A percentile compares a stretch with the other conserved stretches of the same genome.
Conservation (phyloP, 1,140 invertebrate genomes). For the Probaryconus sp. region DNA sequence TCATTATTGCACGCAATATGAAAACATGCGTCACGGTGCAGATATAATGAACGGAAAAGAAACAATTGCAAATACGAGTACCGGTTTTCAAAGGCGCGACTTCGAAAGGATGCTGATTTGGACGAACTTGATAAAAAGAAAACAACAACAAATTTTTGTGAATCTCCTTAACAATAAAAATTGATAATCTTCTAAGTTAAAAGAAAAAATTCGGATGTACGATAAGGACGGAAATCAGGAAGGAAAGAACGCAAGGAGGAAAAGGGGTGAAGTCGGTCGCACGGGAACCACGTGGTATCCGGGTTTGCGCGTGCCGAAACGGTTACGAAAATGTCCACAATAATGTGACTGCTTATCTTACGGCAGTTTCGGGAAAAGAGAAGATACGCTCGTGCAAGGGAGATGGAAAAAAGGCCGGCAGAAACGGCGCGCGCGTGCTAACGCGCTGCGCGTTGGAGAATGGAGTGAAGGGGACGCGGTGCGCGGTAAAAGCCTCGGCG, state of each 20-base stretch:
- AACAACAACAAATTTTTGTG: no score
- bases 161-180: no score
- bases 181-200: no score
- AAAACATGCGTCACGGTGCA: constrained; percentile 3
- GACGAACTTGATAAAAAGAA: no score
- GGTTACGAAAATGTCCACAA: constrained; percentile 43
- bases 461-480: constrained; percentile 39
- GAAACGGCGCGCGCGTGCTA: constrained; percentile 48
- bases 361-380: constrained; percentile 43
- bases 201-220: no score
- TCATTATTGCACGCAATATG: constrained; percentile 24
- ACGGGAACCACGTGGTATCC: constrained; percentile 28
- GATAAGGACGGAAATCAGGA: no score
- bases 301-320: constrained; percentile 34
- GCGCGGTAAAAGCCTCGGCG: constrained; percentile 41
- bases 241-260: background rate
- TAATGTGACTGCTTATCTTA: constrained; percentile 43
- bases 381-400: constrained; percentile 19
- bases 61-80: constrained; percentile 17
- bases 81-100: no score
- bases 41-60: constrained; percentile 13
- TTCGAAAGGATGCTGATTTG: no score
- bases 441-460: constrained; percentile 50
- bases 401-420: constrained; percentile 50
- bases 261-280: background rate